Percentiles rank a stretch among this genome's conserved stretches.
Conservation (phyloP, 2,888 invertebrate genomes). For the Emesis russula region DNA sequence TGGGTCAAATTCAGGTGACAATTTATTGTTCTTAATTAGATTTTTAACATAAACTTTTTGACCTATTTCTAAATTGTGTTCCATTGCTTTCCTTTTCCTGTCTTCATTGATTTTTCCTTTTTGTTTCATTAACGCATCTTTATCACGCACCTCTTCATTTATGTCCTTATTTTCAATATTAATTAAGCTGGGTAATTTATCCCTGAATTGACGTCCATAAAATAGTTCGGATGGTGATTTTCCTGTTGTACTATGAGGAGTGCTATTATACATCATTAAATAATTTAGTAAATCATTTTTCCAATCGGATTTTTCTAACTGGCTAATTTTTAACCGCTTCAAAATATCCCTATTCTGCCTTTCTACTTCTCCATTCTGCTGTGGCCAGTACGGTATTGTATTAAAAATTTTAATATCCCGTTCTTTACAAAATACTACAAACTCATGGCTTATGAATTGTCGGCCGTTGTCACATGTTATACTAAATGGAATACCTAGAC, state of each 20-base stretch:
- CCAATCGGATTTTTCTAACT: conserved; percentile 38
- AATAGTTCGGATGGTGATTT: neutral
- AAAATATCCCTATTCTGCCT: conserved; percentile 85
- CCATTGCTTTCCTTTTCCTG: conserved; percentile 56
- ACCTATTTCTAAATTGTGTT: conserved; percentile 33
- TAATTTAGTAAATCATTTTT: conserved; percentile 38
- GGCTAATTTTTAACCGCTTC: conserved; percentile 80
- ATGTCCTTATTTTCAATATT: conserved; percentile 36
- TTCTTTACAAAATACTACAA: conserved; percentile 73
- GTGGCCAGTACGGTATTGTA: conserved; percentile 85
- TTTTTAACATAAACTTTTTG: conserved; percentile 71
- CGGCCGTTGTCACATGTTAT: conserved; percentile 83
- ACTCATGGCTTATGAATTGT: conserved; percentile 83
- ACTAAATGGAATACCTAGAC: neutral
- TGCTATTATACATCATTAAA: conserved; percentile 34
- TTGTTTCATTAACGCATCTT: conserved; percentile 65
- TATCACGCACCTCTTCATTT: conserved; percentile 63
- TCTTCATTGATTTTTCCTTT: conserved; percentile 70
- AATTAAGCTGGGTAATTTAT: neutral
- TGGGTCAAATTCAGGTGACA: conserved; percentile 46
- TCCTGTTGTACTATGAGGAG: neutral
- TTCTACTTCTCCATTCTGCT: conserved; percentile 86
- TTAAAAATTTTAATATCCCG: conserved; percentile 64
- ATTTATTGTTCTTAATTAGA: conserved; percentile 55
- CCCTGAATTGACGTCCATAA: neutral